Conservation (phyloP, 2,113 vertebrate genomes). For the Bubo bubo region DNA sequence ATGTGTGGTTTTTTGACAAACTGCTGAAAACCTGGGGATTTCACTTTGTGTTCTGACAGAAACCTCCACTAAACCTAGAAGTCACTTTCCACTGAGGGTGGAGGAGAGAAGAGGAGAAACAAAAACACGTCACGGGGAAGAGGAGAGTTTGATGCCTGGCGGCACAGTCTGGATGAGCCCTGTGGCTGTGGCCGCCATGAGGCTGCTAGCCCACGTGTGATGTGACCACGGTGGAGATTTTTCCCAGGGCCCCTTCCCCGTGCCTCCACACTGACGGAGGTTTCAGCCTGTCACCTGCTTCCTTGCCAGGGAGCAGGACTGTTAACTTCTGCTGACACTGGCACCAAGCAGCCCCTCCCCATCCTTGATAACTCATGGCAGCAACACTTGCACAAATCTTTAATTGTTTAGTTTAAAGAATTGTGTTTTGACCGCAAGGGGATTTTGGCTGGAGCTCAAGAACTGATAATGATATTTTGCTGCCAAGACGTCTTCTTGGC, state of each 20-base stretch:
- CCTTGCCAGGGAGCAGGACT: constrained; percentile 16
- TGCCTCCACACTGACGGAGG: neutral
- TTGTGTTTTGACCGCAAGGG: constrained; percentile 87
- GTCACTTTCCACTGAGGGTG: neutral
- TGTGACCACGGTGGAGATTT: fast-evolving
- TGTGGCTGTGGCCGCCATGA: fast-evolving
- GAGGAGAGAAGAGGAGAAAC: neutral
- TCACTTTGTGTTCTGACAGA: neutral
- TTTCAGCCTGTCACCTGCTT: constrained; percentile 57
- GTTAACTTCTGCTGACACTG: constrained; percentile 57
- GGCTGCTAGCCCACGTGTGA: fast-evolving
- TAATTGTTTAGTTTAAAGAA: constrained; percentile 88
- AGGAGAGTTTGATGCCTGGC: neutral
- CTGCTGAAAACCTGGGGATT: neutral
- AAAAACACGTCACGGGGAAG: fast-evolving
- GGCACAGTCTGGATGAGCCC: fast-evolving
- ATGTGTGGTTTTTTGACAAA: neutral
- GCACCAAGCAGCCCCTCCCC: constrained; percentile 60
- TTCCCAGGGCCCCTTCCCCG: neutral
- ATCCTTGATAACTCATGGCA: constrained; percentile 74
- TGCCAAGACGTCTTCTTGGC: constrained; percentile 83
- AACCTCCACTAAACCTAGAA: neutral
- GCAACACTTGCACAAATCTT: constrained; percentile 81
- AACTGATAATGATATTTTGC: constrained; percentile 88
- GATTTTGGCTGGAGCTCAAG: constrained; percentile 85